Percentiles rank a stretch among this genome's conserved stretches.
Conservation (phyloP, 2,113 vertebrate species). For the Zootoca vivipara region DNA sequence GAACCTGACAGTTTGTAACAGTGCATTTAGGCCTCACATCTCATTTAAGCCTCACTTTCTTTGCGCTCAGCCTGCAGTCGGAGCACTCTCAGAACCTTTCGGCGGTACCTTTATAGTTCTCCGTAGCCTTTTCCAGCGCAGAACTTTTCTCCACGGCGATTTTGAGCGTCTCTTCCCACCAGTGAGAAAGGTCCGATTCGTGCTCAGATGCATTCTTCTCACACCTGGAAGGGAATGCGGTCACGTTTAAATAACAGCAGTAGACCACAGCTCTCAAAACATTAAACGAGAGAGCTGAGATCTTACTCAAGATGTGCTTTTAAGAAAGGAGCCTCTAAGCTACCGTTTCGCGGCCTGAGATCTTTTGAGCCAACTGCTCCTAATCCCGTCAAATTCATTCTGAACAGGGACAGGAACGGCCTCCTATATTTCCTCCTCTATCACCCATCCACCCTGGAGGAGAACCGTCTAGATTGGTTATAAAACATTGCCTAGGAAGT, state of each 20-base stretch:
- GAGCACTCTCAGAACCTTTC: neutral
- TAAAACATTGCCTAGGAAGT: too few relatives aligned
- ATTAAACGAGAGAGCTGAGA: neutral
- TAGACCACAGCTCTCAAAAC: neutral
- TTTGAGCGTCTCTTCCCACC: neutral
- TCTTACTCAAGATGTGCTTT: neutral
- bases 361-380: neutral
- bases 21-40: too few relatives aligned
- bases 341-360: neutral
- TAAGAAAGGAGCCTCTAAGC: neutral
- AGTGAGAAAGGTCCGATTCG: neutral
- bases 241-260: neutral
- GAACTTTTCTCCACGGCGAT: neutral
- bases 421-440: too few relatives aligned
- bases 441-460: too few relatives aligned
- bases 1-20: too few relatives aligned
- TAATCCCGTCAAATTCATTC: neutral
- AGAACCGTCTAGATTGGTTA: too few relatives aligned
- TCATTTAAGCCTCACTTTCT: too few relatives aligned
- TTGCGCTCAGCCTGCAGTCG: too few relatives aligned
- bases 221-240: neutral
- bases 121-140: neutral
- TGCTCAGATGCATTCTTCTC: neutral
- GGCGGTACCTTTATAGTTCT: neutral
- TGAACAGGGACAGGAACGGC: too few relatives aligned